phyloP scores from a whole-genome alignment of 2,888 invertebrate species.

The Phlogophora meticulosa region DNA sequence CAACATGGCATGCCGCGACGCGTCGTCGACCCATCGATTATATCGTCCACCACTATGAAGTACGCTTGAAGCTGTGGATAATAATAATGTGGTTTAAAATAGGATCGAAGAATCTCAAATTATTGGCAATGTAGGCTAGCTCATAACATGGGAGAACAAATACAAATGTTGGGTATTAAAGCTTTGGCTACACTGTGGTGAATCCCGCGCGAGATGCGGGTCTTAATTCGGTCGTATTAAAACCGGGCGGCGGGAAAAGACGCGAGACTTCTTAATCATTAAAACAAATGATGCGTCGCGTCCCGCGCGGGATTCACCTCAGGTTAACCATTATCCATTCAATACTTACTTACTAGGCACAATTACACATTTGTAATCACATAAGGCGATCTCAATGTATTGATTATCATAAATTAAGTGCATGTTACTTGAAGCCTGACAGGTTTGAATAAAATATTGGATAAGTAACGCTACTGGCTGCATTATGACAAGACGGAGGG shows the following conservation, averaged over 20 bases:
- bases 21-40: slow-evolving; percentile 96
- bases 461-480: not conserved
- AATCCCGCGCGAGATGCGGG: too few relatives aligned
- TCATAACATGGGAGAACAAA: too few relatives aligned
- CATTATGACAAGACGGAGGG: not conserved
- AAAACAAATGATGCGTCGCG: too few relatives aligned
- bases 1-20: slow-evolving; percentile 98
- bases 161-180: too few relatives aligned
- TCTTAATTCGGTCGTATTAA: too few relatives aligned
- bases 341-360: not conserved
- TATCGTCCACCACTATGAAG: slow-evolving; percentile 96
- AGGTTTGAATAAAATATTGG: slow-evolving; percentile 8
- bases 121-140: too few relatives aligned
- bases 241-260: too few relatives aligned
- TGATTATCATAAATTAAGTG: not conserved
- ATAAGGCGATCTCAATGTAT: not conserved
- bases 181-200: too few relatives aligned
- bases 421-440: not conserved
- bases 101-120: too few relatives aligned
- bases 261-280: too few relatives aligned
- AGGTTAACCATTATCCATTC: not conserved
- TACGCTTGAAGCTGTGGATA: slow-evolving; percentile 94
- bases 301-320: too few relatives aligned
- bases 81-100: not conserved
- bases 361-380: not conserved